Base-by-base conservation (phyloP, 2,888 invertebrate species). In the Apocheima hispidaria region DNA sequence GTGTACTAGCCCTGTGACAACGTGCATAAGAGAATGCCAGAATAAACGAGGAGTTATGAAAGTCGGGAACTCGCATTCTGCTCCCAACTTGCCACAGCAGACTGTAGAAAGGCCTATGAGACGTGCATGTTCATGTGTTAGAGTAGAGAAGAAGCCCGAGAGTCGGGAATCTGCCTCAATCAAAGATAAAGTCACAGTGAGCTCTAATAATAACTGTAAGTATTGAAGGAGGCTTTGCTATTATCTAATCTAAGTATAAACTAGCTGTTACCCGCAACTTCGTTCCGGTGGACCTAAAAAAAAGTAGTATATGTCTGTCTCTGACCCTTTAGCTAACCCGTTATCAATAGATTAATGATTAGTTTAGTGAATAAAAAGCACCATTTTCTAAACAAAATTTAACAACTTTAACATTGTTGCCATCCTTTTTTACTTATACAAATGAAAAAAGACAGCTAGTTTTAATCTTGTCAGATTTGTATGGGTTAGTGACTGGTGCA, bases 141-240 rank as follows among this genome's bases (percentile, higher is more conserved):
- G 79, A 74, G 78, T 83, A 46, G 86, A 84, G 62, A 86, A 78
- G 41, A 90, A 86, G 66, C 69, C 72, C 6, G 66, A 63, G 10
- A 65, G 62, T 33, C 61, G 53, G n/a, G 81, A 83, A 10, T 64
- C 71, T 12, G 59, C 68, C 10, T 51, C 30, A 1, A 20, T 26
- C 3, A 52, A 82, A 66, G 82, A 82, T 0, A 87, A 76, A 71
- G 68, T 73, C 46, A 55, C 74, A 43, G 68, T 71, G 36, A 72
- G 66, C 51, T 86, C 77, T 52, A 83, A 78, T 71, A 90, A 86
- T 71, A 92, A 88, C 77, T 77, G 92, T 92, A 78, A 86, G 88
- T 85, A 63, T 28, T 35, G 36, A 12, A 16, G 12, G 5, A n/a
- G 2, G 12, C 12, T 6, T 20, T 20, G 20, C 40, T 9, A 35